Evolutionary conservation across 1,140 invertebrate genomes (phyloP), one percentile per base, ranked within the genome.

Genomic region (Nasonia giraulti): DNA sequence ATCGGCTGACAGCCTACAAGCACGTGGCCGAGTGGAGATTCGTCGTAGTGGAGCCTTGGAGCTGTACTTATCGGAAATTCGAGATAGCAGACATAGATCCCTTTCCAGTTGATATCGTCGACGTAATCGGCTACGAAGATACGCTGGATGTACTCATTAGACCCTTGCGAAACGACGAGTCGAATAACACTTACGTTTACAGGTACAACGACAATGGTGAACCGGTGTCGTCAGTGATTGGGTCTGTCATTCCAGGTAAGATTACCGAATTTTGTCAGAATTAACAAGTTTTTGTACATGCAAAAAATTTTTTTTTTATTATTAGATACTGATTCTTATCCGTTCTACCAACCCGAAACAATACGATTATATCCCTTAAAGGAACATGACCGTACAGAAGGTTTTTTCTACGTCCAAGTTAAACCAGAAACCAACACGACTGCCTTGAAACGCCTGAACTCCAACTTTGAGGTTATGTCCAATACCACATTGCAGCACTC

Each of bases 11-110:
- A 14, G 33, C 11, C 33, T 40, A 80, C n/a, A 68, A 68, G 23
- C 83, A 85, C n/a, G 11, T 50, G 23, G 78, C n/a, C 7, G 37
- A 66, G 71, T 85, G 78, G 79, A 44, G 37, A 40, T 85, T 82
- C 14, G 62, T 27, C 6, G 23, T 78, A 7, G 80, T 82, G 3
- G 74, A 85, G 10, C 80, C 74, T 12, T 7, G 27, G 31, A 40
- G 17, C 12, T 85, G 80, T 37, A 68, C 6, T 33, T 44, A 23
- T 14, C 31, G 20, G 8, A 8, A 17, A 1, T 77, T 85, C 31
- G 40, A 37, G 27, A 71, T 81, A 8, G 4, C 37, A 12, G 84
- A 82, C n/a, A 0, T 12, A 7, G 80, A 85, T 55, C 10, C 71
- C 4, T 12, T 7, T 17, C 68, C 55, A 6, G 11, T 77, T 12